Percentiles rank a stretch among this genome's conserved stretches.
Conservation (phyloP, 2,888 invertebrate species). For the Cantharis flavilabris region DNA sequence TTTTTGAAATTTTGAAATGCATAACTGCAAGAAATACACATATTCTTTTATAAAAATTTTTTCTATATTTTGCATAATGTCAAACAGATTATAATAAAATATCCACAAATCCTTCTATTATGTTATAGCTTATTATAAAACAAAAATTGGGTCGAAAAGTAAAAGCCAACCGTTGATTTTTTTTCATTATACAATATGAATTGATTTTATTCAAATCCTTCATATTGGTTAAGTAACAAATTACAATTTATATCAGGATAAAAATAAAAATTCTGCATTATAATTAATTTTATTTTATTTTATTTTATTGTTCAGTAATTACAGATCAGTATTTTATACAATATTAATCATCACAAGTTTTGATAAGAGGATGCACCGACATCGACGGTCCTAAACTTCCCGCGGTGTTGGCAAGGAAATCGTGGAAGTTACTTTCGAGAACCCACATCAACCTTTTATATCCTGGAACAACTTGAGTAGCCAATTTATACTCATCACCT, state of each 20-base stretch:
- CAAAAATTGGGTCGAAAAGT: too few species aligned
- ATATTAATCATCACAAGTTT: conserved; percentile 50
- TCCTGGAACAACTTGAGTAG: conserved; percentile 66
- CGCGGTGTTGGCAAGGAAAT: conserved; percentile 63
- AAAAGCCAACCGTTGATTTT: too few species aligned
- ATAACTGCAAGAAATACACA: too few species aligned
- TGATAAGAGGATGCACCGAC: conserved; percentile 63
- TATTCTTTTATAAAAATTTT: too few species aligned
- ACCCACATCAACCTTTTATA: conserved; percentile 66
- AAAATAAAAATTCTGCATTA: not conserved
- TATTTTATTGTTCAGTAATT: not conserved
- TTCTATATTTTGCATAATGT: too few species aligned
- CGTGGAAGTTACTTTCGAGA: conserved; percentile 69
- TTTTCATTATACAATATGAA: too few species aligned
- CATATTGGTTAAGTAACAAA: not conserved
- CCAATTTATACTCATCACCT: conserved; percentile 63
- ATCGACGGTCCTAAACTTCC: conserved; percentile 67
- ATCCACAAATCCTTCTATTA: too few species aligned
- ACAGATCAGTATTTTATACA: not conserved
- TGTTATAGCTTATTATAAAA: too few species aligned
- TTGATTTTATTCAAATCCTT: not conserved
- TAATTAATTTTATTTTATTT: not conserved
- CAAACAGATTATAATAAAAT: too few species aligned
- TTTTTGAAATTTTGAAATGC: too few species aligned
- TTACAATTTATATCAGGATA: not conserved